A percentile compares a stretch with the other conserved stretches of the same genome.
Evolutionary conservation across 2,888 invertebrate species (phyloP).

Genomic region (Lydus trimaculatus): DNA sequence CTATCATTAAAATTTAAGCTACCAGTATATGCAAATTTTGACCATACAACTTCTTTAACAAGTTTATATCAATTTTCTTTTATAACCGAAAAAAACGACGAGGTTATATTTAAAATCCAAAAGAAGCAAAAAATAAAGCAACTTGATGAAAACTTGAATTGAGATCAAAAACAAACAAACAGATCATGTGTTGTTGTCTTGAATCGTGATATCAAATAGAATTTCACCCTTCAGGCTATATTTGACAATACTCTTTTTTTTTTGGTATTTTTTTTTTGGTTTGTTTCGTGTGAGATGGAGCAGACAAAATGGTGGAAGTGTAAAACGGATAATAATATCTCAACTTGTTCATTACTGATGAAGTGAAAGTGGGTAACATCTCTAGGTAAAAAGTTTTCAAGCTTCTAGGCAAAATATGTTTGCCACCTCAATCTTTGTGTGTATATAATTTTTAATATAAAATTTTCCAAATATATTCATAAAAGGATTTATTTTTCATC

Average conservation of each 20-base stretch:
- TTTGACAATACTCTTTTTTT: not conserved
- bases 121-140: not conserved
- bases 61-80: not conserved
- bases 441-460: no score
- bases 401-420: no score
- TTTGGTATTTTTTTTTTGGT: not conserved
- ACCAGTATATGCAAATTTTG: constrained; percentile 34
- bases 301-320: not conserved
- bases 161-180: not conserved
- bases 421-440: no score
- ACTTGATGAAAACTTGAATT: not conserved
- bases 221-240: not conserved
- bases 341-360: no score
- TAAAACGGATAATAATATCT: no score
- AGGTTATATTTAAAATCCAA: no score
- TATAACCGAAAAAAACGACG: not conserved
- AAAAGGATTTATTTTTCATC: no score
- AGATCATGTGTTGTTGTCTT: not conserved
- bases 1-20: not conserved
- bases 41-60: not conserved
- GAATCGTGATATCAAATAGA: not conserved
- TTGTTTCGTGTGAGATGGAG: not conserved
- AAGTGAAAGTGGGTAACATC: no score
- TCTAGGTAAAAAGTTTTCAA: no score
- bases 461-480: no score